Conservation (phyloP, 2,113 vertebrate species). For the chimpanzee (Pan troglodytes) region DNA sequence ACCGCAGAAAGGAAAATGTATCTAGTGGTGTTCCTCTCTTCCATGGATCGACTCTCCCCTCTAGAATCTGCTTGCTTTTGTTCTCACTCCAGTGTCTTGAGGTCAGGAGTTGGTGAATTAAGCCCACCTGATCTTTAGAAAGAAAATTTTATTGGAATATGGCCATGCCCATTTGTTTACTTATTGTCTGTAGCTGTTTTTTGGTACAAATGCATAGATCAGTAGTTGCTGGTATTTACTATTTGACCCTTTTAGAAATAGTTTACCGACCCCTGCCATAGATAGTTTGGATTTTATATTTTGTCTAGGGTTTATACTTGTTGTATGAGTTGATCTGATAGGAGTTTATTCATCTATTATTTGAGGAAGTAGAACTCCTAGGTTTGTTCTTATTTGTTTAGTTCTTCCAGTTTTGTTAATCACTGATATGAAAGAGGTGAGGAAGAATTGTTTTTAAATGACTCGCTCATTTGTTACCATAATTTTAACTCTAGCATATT, state of each 20-base stretch:
- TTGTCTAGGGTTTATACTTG: not conserved
- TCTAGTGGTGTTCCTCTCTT: not conserved
- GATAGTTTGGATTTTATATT: too few species aligned
- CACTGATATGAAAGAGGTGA: not conserved
- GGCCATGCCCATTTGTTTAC: not conserved
- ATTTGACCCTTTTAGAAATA: too few species aligned
- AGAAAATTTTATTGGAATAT: not conserved
- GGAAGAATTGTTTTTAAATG: not conserved
- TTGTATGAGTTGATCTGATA: not conserved
- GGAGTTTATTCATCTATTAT: not conserved
- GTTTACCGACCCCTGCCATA: too few species aligned
- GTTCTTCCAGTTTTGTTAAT: not conserved
- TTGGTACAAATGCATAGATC: not conserved
- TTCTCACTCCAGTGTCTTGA: not conserved
- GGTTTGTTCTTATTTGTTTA: not conserved
- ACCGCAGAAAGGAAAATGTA: not conserved
- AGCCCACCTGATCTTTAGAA: not conserved
- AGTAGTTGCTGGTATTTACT: too few species aligned
- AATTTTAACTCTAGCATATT: not conserved
- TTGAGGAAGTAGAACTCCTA: not conserved
- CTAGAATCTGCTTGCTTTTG: not conserved
- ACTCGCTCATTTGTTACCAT: not conserved
- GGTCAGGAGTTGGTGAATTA: not conserved
- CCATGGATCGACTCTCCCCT: not conserved
- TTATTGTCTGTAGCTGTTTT: not conserved